These are phyloP conservation scores for Gorsachius goisagi DNA, from an alignment of 2,113 vertebrate species.

Conservation along the genomic window DNA sequence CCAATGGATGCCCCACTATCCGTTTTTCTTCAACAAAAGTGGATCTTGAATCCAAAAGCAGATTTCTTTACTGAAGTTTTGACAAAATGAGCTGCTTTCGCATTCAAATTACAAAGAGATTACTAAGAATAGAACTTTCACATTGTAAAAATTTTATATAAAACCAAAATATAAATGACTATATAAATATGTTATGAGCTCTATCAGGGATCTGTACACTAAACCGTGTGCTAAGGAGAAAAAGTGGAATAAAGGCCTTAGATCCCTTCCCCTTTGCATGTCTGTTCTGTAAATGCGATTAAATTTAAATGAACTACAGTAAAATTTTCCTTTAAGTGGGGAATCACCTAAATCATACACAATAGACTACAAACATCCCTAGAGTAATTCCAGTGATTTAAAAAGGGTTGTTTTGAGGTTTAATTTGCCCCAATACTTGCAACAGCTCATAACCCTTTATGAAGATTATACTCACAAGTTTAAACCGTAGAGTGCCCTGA, in stretches of 20 bases:
- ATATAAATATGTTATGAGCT: background rate
- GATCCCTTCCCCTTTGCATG: background rate
- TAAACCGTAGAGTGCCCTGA: background rate
- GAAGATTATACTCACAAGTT: background rate
- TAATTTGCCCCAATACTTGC: background rate
- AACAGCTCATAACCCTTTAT: slow-evolving; percentile 20
- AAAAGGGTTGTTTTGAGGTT: background rate
- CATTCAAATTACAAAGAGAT: background rate
- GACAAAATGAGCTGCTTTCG: background rate
- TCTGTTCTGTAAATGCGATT: background rate
- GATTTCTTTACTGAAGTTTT: background rate
- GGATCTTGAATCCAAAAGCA: background rate
- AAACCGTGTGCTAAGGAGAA: background rate
- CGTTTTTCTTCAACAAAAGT: background rate
- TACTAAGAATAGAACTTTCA: background rate
- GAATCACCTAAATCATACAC: background rate
- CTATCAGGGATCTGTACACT: background rate
- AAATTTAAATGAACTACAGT: background rate
- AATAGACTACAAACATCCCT: background rate
- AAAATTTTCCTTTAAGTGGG: background rate
- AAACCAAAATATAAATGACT: background rate
- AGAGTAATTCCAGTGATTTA: background rate
- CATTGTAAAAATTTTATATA: background rate
- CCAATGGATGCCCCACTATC: background rate
- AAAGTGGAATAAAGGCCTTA: background rate